phyloP scores from a whole-genome alignment of 2,797 vertebrate species.

The Acestrorhynchus altus region DNA sequence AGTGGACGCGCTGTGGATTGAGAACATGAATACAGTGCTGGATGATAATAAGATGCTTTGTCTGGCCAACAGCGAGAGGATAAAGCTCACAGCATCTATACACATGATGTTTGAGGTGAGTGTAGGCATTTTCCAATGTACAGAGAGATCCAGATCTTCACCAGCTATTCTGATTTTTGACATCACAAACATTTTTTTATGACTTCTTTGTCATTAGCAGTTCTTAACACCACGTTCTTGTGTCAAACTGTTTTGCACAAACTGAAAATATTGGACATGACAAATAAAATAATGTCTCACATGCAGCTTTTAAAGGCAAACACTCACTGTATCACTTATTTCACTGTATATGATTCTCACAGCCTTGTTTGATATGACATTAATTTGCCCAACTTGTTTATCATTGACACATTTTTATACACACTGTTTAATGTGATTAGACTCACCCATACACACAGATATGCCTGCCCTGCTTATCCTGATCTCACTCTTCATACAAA shows the following conservation, averaged over 20 bases:
- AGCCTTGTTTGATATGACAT: neutral
- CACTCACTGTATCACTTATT: too few species aligned
- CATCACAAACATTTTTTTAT: too few species aligned
- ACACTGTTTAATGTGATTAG: conserved; percentile 9
- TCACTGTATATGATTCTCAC: too few species aligned
- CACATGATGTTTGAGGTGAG: conserved; percentile 91
- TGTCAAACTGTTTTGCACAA: too few species aligned
- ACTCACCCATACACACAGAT: neutral
- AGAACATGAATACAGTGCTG: conserved; percentile 91
- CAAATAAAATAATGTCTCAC: too few species aligned
- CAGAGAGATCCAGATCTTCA: too few species aligned
- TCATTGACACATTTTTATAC: neutral
- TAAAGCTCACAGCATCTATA: conserved; percentile 88
- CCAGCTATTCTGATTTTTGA: too few species aligned
- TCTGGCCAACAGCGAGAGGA: conserved; percentile 89
- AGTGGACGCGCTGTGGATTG: conserved; percentile 90
- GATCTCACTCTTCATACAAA: neutral
- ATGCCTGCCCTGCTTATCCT: neutral
- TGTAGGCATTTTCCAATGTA: too few species aligned
- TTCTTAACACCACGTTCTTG: too few species aligned
- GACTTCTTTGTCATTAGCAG: too few species aligned
- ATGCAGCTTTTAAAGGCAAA: too few species aligned
- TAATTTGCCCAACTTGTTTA: neutral
- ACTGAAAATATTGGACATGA: too few species aligned
- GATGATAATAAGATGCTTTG: conserved; percentile 95